Conservation (phyloP, 2,113 vertebrate genomes). For the Eira barbara region DNA sequence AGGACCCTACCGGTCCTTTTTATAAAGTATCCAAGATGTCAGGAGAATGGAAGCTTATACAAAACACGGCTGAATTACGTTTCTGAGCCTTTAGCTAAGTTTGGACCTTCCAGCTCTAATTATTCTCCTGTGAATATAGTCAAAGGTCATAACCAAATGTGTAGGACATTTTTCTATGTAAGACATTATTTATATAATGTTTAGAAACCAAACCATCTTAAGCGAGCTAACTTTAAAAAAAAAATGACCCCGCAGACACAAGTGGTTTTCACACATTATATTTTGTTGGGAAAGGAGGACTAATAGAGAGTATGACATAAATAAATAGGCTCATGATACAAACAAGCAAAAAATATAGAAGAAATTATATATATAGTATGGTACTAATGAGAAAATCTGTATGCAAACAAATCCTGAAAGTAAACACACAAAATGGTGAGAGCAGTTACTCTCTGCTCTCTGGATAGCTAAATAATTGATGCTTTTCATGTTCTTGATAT, state of each 20-base stretch:
- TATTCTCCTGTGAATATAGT: neutral
- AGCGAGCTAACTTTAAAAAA: neutral
- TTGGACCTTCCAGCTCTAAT: neutral
- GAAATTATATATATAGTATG: neutral
- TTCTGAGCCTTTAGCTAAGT: neutral
- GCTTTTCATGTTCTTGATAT: neutral
- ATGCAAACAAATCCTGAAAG: neutral
- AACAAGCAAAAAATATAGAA: neutral
- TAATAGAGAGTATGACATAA: neutral
- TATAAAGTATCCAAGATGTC: neutral
- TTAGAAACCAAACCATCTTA: neutral
- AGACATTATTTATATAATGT: neutral
- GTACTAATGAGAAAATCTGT: neutral
- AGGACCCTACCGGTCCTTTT: neutral
- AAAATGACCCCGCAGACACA: neutral
- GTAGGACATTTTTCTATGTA: neutral
- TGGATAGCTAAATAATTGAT: neutral
- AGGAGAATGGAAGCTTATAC: neutral
- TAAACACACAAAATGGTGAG: neutral
- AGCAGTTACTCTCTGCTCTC: neutral
- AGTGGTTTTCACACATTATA: neutral
- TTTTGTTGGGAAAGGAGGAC: neutral
- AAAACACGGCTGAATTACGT: neutral
- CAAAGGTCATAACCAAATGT: neutral
- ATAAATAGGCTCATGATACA: neutral